phyloP scores from a whole-genome alignment of 2,888 invertebrate genomes.

The Ferdinandea cuprea region DNA sequence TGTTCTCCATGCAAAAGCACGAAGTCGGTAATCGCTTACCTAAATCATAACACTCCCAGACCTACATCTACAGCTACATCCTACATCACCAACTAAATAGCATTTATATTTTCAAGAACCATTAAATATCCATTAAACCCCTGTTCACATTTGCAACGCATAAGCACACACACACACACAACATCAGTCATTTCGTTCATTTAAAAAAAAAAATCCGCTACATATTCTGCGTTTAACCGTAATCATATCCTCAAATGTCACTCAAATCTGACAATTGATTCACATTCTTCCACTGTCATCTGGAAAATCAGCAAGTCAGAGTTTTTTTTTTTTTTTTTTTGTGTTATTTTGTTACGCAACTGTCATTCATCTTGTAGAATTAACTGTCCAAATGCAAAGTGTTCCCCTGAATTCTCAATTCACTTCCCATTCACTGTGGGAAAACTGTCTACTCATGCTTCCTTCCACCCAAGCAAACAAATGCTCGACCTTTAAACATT shows the following conservation, averaged over 20 bases:
- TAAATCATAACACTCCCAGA: too few species aligned
- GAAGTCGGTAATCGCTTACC: too few species aligned
- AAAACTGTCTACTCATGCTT: background rate
- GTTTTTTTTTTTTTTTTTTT: too few species aligned
- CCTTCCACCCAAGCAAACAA: background rate
- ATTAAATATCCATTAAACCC: background rate
- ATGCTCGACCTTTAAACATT: background rate
- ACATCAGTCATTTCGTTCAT: background rate
- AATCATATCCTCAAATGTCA: background rate
- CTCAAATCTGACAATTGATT: background rate
- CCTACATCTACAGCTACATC: too few species aligned
- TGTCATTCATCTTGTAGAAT: background rate
- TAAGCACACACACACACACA: background rate
- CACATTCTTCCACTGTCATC: background rate
- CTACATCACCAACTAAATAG: background rate
- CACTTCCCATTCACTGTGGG: slow-evolving; percentile 1
- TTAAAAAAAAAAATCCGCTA: background rate
- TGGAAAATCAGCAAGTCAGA: background rate
- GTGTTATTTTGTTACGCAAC: background rate
- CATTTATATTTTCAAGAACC: background rate
- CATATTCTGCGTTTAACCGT: background rate
- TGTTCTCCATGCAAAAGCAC: too few species aligned
- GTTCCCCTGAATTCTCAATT: slow-evolving; percentile 1
- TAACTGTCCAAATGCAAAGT: slow-evolving; percentile 16
- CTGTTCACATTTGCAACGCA: background rate